Base-by-base conservation (phyloP, 2,888 invertebrate species). In the Agapostemon virescens region DNA sequence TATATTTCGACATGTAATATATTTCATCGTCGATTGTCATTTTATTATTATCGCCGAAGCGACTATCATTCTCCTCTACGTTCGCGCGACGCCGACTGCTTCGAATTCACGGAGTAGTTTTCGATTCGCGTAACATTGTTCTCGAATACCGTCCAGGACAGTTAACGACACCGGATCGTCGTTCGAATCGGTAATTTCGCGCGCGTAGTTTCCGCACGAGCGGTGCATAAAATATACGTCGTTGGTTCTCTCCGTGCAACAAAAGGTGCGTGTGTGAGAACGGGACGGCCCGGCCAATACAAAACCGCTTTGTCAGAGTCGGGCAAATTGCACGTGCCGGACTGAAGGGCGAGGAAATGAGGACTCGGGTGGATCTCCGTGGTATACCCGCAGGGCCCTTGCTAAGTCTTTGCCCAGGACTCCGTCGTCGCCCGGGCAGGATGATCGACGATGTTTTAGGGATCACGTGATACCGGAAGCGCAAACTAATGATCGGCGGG, bases 401-500 rank as follows among this genome's bases (percentile, higher is more conserved):
- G 73, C 70, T 55, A 77, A 79, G 79, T 75, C 82, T 84, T 77
- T 77, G 77, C 76, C 61, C 78, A 55, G 81, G 81, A 70, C 81
- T 81, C 71, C 33, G 30, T 64, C 38, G 30, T 58, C 38, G 71
- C 36, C 77, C 80, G 76, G 84, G n/a, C 77, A 77, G 85, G 71
- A 85, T 85, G 85, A 85, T 85, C 84, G 84, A 85, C 85, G 85
- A 85, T 78, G 84, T 85, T 85, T 85, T 85, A 85, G 82, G 85
- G 85, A 85, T 85, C 84, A 85, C 84, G 85, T 80, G 85, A 85
- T 85, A 85, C 85, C 85, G 85, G 85, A 85, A 85, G 85, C 84
- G 77, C 76, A 64, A 76, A 76, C 85, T 85, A 85, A 85, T 84
- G 85, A 84, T 85, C 84, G 76, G 23, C 66, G 69, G 78, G 80